These are phyloP conservation scores for Anoplius nigerrimus DNA, from an alignment of 2,888 invertebrate species.

Conservation along the genomic window DNA sequence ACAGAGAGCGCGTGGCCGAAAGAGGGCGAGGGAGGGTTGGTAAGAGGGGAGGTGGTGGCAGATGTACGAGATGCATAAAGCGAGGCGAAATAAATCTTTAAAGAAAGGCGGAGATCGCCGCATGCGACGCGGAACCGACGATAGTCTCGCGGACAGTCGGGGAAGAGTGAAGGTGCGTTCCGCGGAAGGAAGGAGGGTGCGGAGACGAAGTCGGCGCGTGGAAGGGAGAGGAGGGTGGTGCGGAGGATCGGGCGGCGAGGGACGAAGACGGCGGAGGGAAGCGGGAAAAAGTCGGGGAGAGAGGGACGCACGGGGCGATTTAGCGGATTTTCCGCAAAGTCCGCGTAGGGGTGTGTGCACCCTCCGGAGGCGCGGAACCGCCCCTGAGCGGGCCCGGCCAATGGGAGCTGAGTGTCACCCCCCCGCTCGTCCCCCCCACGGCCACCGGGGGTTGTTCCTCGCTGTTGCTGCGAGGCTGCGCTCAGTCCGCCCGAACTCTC, in stretches of 20 bases:
- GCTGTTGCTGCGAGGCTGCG: constrained; percentile 21
- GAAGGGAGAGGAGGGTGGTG: no score
- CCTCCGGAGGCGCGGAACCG: constrained; percentile 42
- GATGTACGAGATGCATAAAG: no score
- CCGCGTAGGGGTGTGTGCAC: constrained; percentile 45
- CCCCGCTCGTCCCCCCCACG: constrained; percentile 20
- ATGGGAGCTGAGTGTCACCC: constrained; percentile 32
- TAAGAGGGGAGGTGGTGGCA: background rate
- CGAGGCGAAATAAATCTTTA: background rate
- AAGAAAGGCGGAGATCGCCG: background rate
- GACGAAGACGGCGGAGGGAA: background rate
- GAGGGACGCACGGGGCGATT: constrained; percentile 41
- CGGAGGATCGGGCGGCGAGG: no score
- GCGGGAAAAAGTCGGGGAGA: background rate
- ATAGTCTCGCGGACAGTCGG: background rate
- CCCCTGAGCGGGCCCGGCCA: constrained; percentile 39
- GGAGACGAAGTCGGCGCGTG: no score
- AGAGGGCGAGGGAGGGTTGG: background rate
- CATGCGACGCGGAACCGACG: background rate
- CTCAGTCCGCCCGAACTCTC: constrained; percentile 12
- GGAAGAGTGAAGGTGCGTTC: no score
- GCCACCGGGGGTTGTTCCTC: constrained; percentile 42
- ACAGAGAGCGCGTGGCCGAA: background rate
- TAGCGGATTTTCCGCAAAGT: constrained; percentile 21
- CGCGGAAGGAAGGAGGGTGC: no score